These are phyloP conservation scores for Drosophila demipolita DNA, from an alignment of 2,888 invertebrate genomes.

Conservation along the genomic window DNA sequence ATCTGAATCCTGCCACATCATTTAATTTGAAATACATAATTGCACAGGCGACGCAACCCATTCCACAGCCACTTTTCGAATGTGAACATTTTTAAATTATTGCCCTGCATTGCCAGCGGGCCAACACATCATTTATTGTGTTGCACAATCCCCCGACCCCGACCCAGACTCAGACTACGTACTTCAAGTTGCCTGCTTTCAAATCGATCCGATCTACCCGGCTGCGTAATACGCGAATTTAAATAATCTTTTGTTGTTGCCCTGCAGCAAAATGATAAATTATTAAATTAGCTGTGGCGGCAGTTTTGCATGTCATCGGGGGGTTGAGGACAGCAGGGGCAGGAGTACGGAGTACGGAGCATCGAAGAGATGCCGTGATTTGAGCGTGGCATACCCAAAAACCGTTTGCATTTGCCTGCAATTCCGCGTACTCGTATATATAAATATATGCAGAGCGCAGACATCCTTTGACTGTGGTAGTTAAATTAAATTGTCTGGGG, in stretches of 20 bases:
- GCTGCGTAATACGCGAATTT: conserved; percentile 73
- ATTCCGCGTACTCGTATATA: conserved; percentile 13
- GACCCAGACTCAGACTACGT: neutral
- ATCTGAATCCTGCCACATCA: conserved; percentile 84
- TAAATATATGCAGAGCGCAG: conserved; percentile 4
- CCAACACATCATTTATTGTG: conserved; percentile 58
- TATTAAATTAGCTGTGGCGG: conserved; percentile 83
- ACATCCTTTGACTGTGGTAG: conserved; percentile 47
- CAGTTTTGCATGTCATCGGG: conserved; percentile 69
- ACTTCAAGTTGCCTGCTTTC: conserved; percentile 17
- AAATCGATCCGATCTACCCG: conserved; percentile 49
- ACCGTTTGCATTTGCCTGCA: conserved; percentile 43
- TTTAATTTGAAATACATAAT: conserved; percentile 76
- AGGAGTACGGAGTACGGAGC: neutral
- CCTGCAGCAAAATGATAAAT: conserved; percentile 83
- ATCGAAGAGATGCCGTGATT: conserved; percentile 40
- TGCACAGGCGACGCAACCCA: conserved; percentile 46
- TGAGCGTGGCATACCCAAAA: conserved; percentile 41
- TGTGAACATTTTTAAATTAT: conserved; percentile 83
- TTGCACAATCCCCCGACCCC: neutral
- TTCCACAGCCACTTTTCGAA: conserved; percentile 34
- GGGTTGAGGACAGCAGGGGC: conserved; percentile 16
- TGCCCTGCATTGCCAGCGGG: conserved; percentile 61
- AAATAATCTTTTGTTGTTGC: conserved; percentile 83
- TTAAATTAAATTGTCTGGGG: conserved; percentile 81